phyloP scores from a whole-genome alignment of 1,140 invertebrate species.

The Lepeophtheirus salmonis region DNA sequence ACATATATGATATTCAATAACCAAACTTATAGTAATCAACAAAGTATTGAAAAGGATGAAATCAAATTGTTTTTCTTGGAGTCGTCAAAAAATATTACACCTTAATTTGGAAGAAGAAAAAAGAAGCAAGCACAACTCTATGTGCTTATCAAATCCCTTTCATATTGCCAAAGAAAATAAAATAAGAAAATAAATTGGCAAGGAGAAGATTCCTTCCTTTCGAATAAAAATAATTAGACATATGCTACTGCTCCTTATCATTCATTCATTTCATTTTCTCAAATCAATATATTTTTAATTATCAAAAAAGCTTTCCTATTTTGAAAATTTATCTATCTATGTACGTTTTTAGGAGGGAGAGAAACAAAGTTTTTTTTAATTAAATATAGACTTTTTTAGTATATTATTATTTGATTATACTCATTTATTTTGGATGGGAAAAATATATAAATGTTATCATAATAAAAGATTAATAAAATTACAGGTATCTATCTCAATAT shows the following conservation, averaged over 20 bases:
- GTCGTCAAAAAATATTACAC: not conserved
- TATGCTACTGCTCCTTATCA: no score
- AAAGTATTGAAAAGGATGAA: no score
- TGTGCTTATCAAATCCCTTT: not conserved
- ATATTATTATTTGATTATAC: not conserved
- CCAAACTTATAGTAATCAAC: no score
- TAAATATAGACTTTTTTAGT: not conserved
- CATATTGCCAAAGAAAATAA: not conserved
- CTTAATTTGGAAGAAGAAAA: no score
- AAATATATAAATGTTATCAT: conserved; percentile 1
- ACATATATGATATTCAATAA: no score
- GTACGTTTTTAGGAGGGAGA: not conserved
- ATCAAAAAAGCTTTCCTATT: not conserved
- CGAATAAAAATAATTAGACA: not conserved
- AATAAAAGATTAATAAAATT: conserved; percentile 1
- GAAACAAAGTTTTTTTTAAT: not conserved
- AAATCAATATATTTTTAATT: not conserved
- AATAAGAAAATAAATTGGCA: not conserved
- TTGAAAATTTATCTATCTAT: not conserved
- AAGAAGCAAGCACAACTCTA: not conserved
- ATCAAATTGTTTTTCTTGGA: not conserved
- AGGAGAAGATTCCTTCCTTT: not conserved
- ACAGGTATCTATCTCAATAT: not conserved
- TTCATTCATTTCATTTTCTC: not conserved
- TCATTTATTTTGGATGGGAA: not conserved